Base-by-base conservation (phyloP, 2,888 invertebrate genomes). In the Drosophila koepferae region DNA sequence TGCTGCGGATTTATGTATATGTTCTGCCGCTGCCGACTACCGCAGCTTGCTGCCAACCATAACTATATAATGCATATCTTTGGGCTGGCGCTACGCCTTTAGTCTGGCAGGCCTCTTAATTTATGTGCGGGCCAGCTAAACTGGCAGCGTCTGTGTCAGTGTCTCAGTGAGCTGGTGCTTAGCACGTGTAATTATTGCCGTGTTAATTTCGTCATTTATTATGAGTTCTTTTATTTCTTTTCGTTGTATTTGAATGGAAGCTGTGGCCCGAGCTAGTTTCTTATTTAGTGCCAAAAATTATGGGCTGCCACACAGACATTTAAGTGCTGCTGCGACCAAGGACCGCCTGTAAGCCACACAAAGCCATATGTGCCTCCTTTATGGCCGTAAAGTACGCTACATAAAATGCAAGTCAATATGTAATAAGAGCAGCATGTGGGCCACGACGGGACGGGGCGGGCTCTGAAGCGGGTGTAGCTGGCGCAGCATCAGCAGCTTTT, bases 191-290 rank as follows among this genome's bases (percentile, higher is more conserved):
- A 89, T 86, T 86, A 86, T 82, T 84, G 70, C 80, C 74, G 81
- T 84, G 85, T 82, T 86, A 89, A 87, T 86, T 87, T 77, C 78
- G 82, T 87, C 89, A 87, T 89, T 89, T 82, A 86, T 89, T 87
- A 84, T 89, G 70, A 73, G 46, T 34, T 73, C 58, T 55, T 54
- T 14, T 31, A 44, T 36, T 23, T 23, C 23, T 23, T 23, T 23
- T 23, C 23, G 3, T 48, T 41, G 8, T 41, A n/a, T 40, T 46
- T 46, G 48, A 48, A 40, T 23, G 16, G 12, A n/a, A 18, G 23
- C 54, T 23, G 14, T 40, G 28, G 38, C 63, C 62, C 55, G 60
- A 76, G 81, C 77, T 86, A 86, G 86, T 86, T 86, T 72, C 66
- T 64, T 67, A 71, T 77, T 88, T 83, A 86, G 83, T 86, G 72